Conservation (phyloP, 2,797 vertebrate species). For the Siniperca scherzeri region DNA sequence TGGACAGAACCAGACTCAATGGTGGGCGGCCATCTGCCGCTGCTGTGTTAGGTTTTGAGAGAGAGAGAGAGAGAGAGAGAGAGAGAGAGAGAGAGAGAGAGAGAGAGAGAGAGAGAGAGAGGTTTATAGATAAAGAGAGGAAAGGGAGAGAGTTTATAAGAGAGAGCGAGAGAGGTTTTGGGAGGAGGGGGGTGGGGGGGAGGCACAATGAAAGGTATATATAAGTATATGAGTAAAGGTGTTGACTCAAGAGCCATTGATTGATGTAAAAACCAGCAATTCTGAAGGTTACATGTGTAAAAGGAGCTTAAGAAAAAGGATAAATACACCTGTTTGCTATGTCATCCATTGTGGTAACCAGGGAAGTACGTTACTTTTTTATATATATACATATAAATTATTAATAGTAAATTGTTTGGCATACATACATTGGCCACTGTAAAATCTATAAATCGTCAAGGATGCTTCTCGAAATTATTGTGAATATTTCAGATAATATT, state of each 20-base stretch:
- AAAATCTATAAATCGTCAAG: background rate
- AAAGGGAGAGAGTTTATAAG: too few relatives aligned
- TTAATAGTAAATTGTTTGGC: background rate
- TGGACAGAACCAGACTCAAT: too few relatives aligned
- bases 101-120: too few relatives aligned
- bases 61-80: too few relatives aligned
- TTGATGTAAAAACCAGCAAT: background rate
- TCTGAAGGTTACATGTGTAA: background rate
- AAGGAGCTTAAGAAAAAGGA: background rate
- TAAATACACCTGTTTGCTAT: background rate
- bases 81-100: too few relatives aligned
- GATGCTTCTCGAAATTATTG: background rate
- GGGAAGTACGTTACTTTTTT: background rate
- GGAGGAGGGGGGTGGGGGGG: too few relatives aligned
- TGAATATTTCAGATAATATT: background rate
- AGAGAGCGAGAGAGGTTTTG: too few relatives aligned
- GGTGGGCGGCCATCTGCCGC: too few relatives aligned
- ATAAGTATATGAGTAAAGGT: background rate
- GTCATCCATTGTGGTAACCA: background rate
- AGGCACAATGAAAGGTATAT: too few relatives aligned
- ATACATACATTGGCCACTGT: too few relatives aligned
- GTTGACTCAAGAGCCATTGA: background rate
- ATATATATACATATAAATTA: background rate
- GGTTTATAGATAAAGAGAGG: too few relatives aligned
- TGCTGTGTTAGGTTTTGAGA: too few relatives aligned